Conservation (phyloP, 1,140 invertebrate species). For the Cyphomyrmex costatus region DNA sequence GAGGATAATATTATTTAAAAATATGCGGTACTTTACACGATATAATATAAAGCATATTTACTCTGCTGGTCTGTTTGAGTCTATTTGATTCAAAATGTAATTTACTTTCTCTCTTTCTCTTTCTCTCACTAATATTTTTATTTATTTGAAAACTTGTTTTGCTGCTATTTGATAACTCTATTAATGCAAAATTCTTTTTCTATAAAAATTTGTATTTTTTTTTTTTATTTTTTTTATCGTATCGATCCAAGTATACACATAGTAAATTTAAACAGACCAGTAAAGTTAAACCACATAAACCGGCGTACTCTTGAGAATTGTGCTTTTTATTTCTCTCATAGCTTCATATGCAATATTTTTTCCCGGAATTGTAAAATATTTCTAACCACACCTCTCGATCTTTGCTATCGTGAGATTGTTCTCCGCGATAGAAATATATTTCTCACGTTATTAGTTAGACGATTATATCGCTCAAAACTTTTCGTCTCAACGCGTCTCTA, state of each 20-base stretch:
- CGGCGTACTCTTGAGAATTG: neutral
- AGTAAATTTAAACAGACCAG: too few species aligned
- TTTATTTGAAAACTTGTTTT: too few species aligned
- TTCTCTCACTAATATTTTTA: too few species aligned
- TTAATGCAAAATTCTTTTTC: too few species aligned
- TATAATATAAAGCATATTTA: neutral
- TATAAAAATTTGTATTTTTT: too few species aligned
- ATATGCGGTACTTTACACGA: neutral
- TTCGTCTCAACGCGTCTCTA: conserved; percentile 15
- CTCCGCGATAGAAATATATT: neutral
- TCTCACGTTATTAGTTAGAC: conserved; percentile 49
- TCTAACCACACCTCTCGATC: neutral
- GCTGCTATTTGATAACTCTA: too few species aligned
- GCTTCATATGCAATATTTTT: neutral
- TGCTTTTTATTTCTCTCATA: neutral
- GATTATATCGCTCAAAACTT: conserved; percentile 63
- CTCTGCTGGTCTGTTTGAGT: too few species aligned
- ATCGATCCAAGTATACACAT: too few species aligned
- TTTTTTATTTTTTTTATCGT: too few species aligned
- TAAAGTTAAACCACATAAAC: neutral
- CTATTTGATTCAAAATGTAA: too few species aligned
- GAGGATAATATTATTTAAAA: neutral
- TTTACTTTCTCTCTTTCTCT: too few species aligned
- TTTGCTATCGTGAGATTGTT: conserved; percentile 8
- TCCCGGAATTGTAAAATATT: conserved; percentile 12